Percentiles rank a stretch among this genome's conserved stretches.
Conservation (phyloP, 1,140 invertebrate species). For the Leptinotarsa texana region DNA sequence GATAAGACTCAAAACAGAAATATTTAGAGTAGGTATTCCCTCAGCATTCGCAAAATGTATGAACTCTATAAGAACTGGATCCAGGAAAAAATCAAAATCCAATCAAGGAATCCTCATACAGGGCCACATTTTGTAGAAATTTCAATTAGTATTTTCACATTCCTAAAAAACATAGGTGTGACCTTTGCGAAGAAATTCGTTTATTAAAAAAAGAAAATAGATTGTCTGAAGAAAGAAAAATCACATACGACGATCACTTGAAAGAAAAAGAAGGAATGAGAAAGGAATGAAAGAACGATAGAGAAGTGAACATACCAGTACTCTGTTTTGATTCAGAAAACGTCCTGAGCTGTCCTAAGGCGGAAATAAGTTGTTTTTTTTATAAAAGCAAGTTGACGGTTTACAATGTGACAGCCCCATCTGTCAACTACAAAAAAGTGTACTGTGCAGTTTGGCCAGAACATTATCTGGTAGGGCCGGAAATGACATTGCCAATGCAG, state of each 20-base stretch:
- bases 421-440: slow-evolving; percentile 31
- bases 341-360: slow-evolving; percentile 41
- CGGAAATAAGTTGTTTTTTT: slow-evolving; percentile 38
- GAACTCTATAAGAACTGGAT: too few species aligned
- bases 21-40: too few species aligned
- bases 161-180: slow-evolving; percentile 38
- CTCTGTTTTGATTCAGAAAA: slow-evolving; percentile 45
- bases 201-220: slow-evolving; percentile 15
- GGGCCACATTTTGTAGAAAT: too few species aligned
- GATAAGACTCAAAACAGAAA: too few species aligned
- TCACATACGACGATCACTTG: slow-evolving; percentile 1
- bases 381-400: slow-evolving; percentile 43
- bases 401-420: slow-evolving; percentile 45
- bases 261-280: slow-evolving; percentile 22
- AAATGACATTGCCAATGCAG: slow-evolving; percentile 44
- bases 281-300: slow-evolving; percentile 31
- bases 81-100: too few species aligned
- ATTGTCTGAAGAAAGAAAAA: slow-evolving; percentile 6
- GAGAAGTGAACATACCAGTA: slow-evolving; percentile 26
- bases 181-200: slow-evolving; percentile 35
- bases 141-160: slow-evolving; percentile 31
- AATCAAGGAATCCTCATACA: too few species aligned
- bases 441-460: slow-evolving; percentile 44
- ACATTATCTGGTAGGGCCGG: slow-evolving; percentile 34
- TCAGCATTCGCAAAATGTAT: too few species aligned